A percentile compares a stretch with the other conserved stretches of the same genome.
Conservation (phyloP, 1,140 invertebrate genomes). For the Nymphalis io region DNA sequence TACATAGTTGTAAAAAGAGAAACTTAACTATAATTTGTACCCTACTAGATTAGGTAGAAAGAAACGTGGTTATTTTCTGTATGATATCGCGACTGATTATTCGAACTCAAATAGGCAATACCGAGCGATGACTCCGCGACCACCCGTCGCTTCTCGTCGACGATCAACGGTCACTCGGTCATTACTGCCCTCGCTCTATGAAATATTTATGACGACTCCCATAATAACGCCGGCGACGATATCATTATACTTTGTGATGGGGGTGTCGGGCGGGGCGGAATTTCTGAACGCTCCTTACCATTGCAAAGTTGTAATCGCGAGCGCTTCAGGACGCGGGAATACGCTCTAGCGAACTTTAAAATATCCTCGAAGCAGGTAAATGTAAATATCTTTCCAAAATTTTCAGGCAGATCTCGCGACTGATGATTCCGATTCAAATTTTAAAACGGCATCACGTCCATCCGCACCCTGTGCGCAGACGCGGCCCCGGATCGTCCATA, state of each 20-base stretch:
- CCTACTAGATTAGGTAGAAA: background rate
- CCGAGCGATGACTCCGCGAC: conserved; percentile 16
- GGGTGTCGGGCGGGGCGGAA: conserved; percentile 78
- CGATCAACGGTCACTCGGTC: conserved; percentile 72
- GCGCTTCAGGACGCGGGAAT: conserved; percentile 50
- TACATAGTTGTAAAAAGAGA: too few relatives aligned
- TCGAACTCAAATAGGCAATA: conserved; percentile 16
- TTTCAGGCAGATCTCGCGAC: conserved; percentile 31
- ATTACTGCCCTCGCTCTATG: conserved; percentile 78
- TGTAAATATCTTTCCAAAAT: conserved; percentile 49
- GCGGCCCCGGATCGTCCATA: conserved; percentile 83
- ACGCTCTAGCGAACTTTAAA: conserved; percentile 53
- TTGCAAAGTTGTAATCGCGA: conserved; percentile 77
- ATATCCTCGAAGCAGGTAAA: conserved; percentile 55
- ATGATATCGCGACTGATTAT: conserved; percentile 2
- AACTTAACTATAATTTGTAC: too few relatives aligned
- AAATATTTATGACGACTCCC: conserved; percentile 81
- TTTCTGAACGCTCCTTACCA: conserved; percentile 82
- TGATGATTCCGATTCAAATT: conserved; percentile 37
- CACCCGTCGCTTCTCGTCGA: conserved; percentile 44
- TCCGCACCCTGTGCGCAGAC: conserved; percentile 63
- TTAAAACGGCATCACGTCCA: conserved; percentile 30
- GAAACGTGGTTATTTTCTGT: background rate
- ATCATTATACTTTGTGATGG: conserved; percentile 82
- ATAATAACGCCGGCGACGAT: conserved; percentile 80